Percentiles rank a stretch among this genome's conserved stretches.
These are phyloP conservation scores for Platycheirus albimanus DNA, from an alignment of 2,888 invertebrate species.

Conservation along the genomic window DNA sequence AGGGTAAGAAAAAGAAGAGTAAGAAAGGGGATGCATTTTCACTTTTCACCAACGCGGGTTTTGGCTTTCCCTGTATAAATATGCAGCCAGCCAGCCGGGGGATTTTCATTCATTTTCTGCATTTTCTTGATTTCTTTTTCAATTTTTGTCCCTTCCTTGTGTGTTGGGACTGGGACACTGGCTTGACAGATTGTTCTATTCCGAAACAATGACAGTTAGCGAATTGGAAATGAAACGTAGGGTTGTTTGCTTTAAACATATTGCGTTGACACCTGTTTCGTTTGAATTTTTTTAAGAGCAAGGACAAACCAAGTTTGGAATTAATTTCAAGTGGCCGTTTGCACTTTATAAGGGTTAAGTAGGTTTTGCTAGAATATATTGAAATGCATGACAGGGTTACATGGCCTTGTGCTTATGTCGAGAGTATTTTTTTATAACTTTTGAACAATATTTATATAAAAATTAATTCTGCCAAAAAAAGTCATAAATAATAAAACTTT, in stretches of 20 bases:
- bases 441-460: too few relatives aligned
- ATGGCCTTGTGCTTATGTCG: too few relatives aligned
- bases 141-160: neutral
- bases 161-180: neutral
- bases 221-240: constrained; percentile 54
- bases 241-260: constrained; percentile 59
- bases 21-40: constrained; percentile 47
- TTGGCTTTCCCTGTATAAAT: constrained; percentile 1
- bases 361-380: too few relatives aligned
- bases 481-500: too few relatives aligned
- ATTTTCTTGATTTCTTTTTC: constrained; percentile 12
- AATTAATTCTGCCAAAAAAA: too few relatives aligned
- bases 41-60: constrained; percentile 56
- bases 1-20: neutral
- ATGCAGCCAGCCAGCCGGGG: constrained; percentile 19
- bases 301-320: too few relatives aligned
- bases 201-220: constrained; percentile 2
- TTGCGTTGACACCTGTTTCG: constrained; percentile 25
- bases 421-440: too few relatives aligned
- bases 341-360: too few relatives aligned
- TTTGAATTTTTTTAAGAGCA: neutral
- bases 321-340: too few relatives aligned
- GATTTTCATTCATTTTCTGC: constrained; percentile 55
- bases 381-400: too few relatives aligned
- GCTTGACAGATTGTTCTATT: constrained; percentile 60